Conservation (phyloP, 2,888 invertebrate species). For the Timema podura region DNA sequence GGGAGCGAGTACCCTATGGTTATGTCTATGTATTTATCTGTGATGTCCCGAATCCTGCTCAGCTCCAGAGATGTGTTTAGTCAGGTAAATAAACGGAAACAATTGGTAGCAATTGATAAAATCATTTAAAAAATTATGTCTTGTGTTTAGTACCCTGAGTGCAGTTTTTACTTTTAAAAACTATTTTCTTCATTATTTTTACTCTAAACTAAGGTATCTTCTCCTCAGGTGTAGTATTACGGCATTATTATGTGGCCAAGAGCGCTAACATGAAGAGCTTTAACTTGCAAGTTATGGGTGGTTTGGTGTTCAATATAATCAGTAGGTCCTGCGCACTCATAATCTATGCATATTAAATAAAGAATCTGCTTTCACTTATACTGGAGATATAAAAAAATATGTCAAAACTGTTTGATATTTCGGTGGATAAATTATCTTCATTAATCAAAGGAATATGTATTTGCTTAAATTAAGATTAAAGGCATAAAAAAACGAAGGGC, state of each 20-base stretch:
- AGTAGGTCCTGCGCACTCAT: constrained; percentile 22
- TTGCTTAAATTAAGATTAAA: too few species aligned
- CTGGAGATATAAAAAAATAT: too few species aligned
- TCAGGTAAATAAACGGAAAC: constrained; percentile 41
- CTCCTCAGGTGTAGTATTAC: too few species aligned
- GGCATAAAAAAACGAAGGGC: too few species aligned
- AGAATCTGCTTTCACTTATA: too few species aligned
- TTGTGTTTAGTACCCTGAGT: constrained; percentile 1
- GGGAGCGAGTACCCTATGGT: constrained; percentile 68
- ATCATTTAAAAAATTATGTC: not conserved
- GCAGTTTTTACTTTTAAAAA: not conserved
- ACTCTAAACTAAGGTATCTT: not conserved
- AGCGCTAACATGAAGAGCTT: not conserved
- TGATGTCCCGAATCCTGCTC: constrained; percentile 73
- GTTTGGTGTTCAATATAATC: not conserved
- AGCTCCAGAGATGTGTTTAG: constrained; percentile 64
- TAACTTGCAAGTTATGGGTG: not conserved
- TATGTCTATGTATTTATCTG: constrained; percentile 71
- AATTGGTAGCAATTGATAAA: not conserved
- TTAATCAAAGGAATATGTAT: too few species aligned
- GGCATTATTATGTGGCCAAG: too few species aligned
- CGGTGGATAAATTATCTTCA: too few species aligned
- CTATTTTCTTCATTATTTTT: not conserved
- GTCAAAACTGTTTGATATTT: too few species aligned
- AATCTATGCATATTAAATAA: too few species aligned